Conservation (phyloP, 2,797 vertebrate genomes). For the Cottoperca gobio region DNA sequence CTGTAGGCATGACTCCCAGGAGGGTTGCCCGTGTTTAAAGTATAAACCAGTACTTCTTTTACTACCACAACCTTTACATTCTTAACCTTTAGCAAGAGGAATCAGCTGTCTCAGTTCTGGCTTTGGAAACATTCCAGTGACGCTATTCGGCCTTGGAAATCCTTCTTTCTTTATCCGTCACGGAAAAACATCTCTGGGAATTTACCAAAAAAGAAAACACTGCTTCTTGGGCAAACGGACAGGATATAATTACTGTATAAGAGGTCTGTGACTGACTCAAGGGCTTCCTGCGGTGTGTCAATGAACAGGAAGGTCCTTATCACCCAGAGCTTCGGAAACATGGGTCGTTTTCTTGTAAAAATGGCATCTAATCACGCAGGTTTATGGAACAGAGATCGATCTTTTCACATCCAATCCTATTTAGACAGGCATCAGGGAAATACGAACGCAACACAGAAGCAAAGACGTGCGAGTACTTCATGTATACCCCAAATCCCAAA, state of each 20-base stretch:
- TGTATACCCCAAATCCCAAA: too few species aligned
- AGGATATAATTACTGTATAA: constrained; percentile 29
- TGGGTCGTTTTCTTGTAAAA: background rate
- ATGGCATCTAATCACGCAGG: background rate
- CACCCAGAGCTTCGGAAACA: constrained; percentile 10
- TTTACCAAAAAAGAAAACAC: constrained; percentile 12
- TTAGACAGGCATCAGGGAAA: background rate
- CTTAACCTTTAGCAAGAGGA: constrained; percentile 38
- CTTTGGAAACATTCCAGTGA: constrained; percentile 52
- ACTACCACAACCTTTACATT: too few species aligned
- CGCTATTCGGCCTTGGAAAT: constrained; percentile 53
- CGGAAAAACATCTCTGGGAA: constrained; percentile 34
- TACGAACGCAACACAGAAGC: too few species aligned
- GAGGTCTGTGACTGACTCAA: constrained; percentile 1
- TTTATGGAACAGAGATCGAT: too few species aligned
- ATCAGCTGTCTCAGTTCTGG: constrained; percentile 17
- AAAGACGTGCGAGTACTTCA: too few species aligned
- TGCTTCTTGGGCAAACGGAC: background rate
- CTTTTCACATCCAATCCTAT: background rate
- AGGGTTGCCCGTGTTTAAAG: too few species aligned
- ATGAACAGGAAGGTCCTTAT: constrained; percentile 44
- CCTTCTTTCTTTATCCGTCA: constrained; percentile 35
- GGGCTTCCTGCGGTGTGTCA: constrained; percentile 48
- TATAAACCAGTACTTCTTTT: too few species aligned
- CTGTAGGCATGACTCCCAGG: too few species aligned